A percentile compares a stretch with the other conserved stretches of the same genome.
Conservation (phyloP, 1,140 invertebrate species). For the Sycobia sp. region DNA sequence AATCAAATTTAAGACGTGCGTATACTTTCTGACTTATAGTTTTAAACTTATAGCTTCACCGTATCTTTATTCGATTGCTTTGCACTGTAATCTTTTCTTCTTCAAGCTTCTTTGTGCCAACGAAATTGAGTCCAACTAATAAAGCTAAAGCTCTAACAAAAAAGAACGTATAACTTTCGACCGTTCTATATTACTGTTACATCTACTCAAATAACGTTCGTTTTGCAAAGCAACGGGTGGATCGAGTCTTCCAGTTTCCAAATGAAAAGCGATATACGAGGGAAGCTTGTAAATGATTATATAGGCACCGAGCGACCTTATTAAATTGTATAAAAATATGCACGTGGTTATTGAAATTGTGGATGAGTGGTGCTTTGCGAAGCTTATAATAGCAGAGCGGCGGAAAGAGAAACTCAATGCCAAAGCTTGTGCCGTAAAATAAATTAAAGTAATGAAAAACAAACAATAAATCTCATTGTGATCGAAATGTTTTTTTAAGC, state of each 20-base stretch:
- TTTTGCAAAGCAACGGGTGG: constrained; percentile 33
- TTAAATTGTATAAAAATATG: too few species aligned
- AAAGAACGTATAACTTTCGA: background rate
- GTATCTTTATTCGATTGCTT: too few species aligned
- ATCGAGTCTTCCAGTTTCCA: constrained; percentile 47
- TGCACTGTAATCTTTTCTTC: constrained; percentile 16
- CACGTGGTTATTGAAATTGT: background rate
- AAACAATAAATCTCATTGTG: constrained; percentile 34
- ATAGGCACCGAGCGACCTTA: too few species aligned
- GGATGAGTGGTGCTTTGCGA: background rate
- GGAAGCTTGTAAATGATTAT: background rate
- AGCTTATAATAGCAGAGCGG: constrained; percentile 13
- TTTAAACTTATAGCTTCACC: too few species aligned
- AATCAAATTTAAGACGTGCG: too few species aligned
- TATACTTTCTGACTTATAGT: too few species aligned
- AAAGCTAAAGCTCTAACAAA: background rate
- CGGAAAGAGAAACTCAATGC: constrained; percentile 18
- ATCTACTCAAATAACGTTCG: background rate
- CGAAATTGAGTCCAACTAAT: background rate
- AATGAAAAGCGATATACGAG: constrained; percentile 24
- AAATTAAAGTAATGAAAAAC: constrained; percentile 29
- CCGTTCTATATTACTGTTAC: too few species aligned
- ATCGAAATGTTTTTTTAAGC: constrained; percentile 29
- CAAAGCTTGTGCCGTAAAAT: constrained; percentile 20
- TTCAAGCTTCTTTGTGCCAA: constrained; percentile 36